Conservation (phyloP, 2,113 vertebrate species). For the Blennius ocellaris region DNA sequence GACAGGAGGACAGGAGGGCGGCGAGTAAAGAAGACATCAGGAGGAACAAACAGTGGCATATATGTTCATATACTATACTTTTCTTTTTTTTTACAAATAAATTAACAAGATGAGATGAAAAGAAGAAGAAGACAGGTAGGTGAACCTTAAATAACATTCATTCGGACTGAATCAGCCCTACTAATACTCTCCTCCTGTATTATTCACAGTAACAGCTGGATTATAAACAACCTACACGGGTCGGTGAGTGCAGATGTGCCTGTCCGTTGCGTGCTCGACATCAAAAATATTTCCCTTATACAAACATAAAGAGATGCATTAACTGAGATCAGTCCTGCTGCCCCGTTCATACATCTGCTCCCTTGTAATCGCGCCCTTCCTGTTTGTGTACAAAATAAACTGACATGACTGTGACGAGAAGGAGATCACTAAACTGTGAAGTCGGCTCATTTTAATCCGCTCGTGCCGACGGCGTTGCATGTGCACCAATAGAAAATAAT, state of each 20-base stretch:
- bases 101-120: constrained; percentile 26
- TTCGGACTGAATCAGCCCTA: constrained; percentile 20
- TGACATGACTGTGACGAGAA: constrained; percentile 9
- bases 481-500: constrained; percentile 16
- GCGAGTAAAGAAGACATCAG: background rate
- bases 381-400: constrained; percentile 26
- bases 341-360: constrained; percentile 61
- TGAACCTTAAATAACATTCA: constrained; percentile 33
- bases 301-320: constrained; percentile 58
- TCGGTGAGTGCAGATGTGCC: constrained; percentile 12
- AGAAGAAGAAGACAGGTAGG: background rate
- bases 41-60: no score
- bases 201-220: constrained; percentile 32
- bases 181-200: background rate
- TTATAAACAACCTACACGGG: constrained; percentile 5
- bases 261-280: background rate
- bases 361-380: constrained; percentile 17
- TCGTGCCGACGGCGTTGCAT: background rate
- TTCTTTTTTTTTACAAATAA: constrained; percentile 44
- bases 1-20: constrained; percentile 9
- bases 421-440: constrained; percentile 15
- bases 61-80: background rate
- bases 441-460: no score
- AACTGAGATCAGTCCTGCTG: constrained; percentile 77
- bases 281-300: background rate